These are phyloP conservation scores for Drosophila kokeensis DNA, from an alignment of 2,888 invertebrate species.

Conservation along the genomic window DNA sequence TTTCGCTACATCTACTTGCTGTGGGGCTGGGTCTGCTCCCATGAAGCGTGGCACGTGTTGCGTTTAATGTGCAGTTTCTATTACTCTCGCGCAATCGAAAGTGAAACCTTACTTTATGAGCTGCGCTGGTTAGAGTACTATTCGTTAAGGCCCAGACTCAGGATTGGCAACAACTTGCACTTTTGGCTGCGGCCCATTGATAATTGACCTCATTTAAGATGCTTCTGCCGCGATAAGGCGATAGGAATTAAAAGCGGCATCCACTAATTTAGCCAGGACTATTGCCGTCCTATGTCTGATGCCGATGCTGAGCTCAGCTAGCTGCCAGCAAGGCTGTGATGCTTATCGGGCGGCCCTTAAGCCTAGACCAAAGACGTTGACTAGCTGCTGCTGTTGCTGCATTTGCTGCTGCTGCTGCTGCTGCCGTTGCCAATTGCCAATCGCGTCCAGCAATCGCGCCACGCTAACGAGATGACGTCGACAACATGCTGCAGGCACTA, in stretches of 20 bases:
- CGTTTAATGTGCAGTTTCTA: conserved; percentile 81
- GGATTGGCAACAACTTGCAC: conserved; percentile 70
- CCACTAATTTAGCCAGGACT: conserved; percentile 74
- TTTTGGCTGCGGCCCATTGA: conserved; percentile 70
- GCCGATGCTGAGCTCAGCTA: conserved; percentile 1
- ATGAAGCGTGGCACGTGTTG: conserved; percentile 81
- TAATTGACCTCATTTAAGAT: conserved; percentile 82
- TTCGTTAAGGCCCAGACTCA: conserved; percentile 18
- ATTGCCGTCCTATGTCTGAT: conserved; percentile 17
- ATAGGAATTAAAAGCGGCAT: conserved; percentile 81
- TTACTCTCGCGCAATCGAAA: conserved; percentile 77
- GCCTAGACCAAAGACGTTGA: conserved; percentile 75
- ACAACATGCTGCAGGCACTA: conserved; percentile 76
- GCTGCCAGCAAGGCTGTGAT: conserved; percentile 60
- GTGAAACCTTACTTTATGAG: conserved; percentile 78
- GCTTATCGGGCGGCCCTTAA: conserved; percentile 78
- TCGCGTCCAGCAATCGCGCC: conserved; percentile 74
- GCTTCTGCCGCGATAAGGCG: conserved; percentile 65
- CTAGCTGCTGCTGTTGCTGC: conserved; percentile 49
- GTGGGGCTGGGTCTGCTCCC: conserved; percentile 52
- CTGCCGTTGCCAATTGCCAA: conserved; percentile 76
- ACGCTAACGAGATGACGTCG: conserved; percentile 79
- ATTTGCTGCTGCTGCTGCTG: conserved; percentile 26
- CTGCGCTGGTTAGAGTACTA: conserved; percentile 20
- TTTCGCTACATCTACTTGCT: conserved; percentile 43